These are phyloP conservation scores for Maniola jurtina DNA, from an alignment of 1,140 invertebrate genomes.

Conservation along the genomic window DNA sequence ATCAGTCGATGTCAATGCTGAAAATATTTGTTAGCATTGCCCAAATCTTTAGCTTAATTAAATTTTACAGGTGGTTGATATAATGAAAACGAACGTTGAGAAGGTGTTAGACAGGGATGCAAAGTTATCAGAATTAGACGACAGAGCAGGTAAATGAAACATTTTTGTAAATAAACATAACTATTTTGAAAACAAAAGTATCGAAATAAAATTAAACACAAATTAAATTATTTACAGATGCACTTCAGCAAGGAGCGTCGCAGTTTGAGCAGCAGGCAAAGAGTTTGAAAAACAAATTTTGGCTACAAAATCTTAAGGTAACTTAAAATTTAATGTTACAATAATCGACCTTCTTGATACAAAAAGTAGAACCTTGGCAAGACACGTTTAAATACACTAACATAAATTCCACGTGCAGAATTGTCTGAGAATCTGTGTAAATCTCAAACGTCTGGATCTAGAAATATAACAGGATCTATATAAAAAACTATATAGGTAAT, in stretches of 20 bases:
- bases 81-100: constrained; percentile 98
- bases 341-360: too few relatives aligned
- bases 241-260: constrained; percentile 96
- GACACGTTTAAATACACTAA: too few relatives aligned
- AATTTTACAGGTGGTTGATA: constrained; percentile 87
- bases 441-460: too few relatives aligned
- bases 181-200: not conserved
- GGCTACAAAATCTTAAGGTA: constrained; percentile 99
- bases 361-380: too few relatives aligned
- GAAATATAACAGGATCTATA: too few relatives aligned
- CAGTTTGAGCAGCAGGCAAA: constrained; percentile 99
- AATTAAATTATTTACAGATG: constrained; percentile 80
- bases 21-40: too few relatives aligned
- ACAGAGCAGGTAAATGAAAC: constrained; percentile 85
- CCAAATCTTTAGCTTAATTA: not conserved
- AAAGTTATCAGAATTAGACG: constrained; percentile 96
- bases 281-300: constrained; percentile 98
- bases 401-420: too few relatives aligned
- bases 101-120: constrained; percentile 97
- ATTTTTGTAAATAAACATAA: constrained; percentile 8
- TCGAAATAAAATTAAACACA: not conserved
- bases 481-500: too few relatives aligned
- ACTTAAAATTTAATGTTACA: constrained; percentile 4
- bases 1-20: too few relatives aligned
- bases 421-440: too few relatives aligned